Evolutionary conservation across 1,140 invertebrate species (phyloP).

Genomic region (Acromyrmex echinatior): DNA sequence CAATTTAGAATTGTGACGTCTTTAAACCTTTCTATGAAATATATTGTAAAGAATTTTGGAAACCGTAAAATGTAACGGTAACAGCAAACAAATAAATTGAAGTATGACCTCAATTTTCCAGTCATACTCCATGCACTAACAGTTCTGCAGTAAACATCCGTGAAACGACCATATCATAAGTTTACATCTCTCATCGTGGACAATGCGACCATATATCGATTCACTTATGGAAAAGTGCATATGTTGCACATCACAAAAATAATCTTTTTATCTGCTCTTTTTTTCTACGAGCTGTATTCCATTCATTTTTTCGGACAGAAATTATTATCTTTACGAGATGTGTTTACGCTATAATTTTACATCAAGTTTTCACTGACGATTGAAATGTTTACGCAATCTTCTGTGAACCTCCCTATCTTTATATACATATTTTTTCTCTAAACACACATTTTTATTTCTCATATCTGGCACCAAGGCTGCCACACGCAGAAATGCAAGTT

Average conservation of each 20-base stretch:
- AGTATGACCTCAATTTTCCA: constrained; percentile 26
- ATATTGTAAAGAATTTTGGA: background rate
- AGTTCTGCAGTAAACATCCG: background rate
- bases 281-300: background rate
- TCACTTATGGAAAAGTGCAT: constrained; percentile 12
- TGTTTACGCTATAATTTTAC: constrained; percentile 2
- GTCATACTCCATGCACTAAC: background rate
- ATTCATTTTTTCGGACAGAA: background rate
- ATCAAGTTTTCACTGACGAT: background rate
- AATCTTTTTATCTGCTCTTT: constrained; percentile 17
- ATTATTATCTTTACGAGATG: background rate
- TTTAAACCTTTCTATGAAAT: background rate
- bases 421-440: background rate
- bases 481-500: too few relatives aligned
- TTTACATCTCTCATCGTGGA: constrained; percentile 23
- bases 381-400: background rate
- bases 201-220: background rate
- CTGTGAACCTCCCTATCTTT: background rate
- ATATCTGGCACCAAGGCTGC: too few relatives aligned
- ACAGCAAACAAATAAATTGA: constrained; percentile 8
- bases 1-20: background rate
- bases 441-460: background rate
- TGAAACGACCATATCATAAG: background rate
- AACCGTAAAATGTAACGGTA: background rate
- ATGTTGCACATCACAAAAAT: background rate